Evolutionary conservation across 1,140 invertebrate species (phyloP).

Genomic region (Orius insidiosus): DNA sequence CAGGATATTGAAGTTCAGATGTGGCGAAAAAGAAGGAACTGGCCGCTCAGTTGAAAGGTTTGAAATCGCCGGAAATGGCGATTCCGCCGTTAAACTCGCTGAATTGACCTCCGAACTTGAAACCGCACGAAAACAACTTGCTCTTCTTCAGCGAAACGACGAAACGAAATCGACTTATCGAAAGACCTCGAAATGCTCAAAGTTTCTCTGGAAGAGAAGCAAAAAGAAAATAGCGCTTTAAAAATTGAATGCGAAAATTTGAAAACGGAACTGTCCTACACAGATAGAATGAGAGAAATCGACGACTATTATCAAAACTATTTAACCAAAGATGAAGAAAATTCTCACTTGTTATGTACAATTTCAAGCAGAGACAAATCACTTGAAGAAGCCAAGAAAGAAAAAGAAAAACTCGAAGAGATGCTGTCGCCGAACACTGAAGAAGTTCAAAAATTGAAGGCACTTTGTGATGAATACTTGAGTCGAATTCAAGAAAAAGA

Average conservation of each 20-base stretch:
- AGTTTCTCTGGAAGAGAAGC: constrained; percentile 25
- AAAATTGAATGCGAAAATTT: constrained; percentile 16
- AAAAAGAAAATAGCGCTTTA: constrained; percentile 21
- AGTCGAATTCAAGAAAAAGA: not conserved
- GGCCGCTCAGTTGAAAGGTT: constrained; percentile 29
- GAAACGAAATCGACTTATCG: too few species aligned
- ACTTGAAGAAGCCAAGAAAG: not conserved
- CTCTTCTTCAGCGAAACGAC: constrained; percentile 26
- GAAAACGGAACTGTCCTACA: not conserved
- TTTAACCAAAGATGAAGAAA: constrained; percentile 17
- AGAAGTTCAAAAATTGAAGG: not conserved
- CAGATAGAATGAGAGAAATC: constrained; percentile 16
- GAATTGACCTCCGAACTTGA: constrained; percentile 4
- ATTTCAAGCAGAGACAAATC: constrained; percentile 9
- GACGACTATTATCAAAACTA: constrained; percentile 9
- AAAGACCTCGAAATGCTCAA: constrained; percentile 21
- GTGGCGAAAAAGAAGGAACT: constrained; percentile 46
- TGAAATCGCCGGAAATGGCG: too few species aligned
- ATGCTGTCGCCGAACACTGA: not conserved
- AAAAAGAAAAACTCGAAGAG: constrained; percentile 2
- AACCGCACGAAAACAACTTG: constrained; percentile 11
- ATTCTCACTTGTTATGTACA: constrained; percentile 11
- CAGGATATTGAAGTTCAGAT: constrained; percentile 49
- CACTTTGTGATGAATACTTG: too few species aligned
- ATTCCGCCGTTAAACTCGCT: too few species aligned